phyloP scores from a whole-genome alignment of 2,888 invertebrate genomes.

The Gastracanthus pulcherrimus region DNA sequence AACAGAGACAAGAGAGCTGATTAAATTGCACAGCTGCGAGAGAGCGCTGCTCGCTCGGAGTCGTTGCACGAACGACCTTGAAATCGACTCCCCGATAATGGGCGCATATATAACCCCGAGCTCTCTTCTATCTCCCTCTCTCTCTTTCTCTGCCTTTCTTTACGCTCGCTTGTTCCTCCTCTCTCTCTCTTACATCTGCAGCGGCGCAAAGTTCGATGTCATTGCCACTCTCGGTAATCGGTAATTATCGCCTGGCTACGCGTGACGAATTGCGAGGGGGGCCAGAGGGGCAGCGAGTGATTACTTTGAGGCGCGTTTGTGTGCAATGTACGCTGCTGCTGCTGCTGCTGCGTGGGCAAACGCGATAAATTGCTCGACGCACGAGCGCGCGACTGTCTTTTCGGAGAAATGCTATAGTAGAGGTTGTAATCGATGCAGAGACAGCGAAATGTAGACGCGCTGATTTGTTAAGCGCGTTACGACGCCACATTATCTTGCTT shows the following conservation, averaged over 20 bases:
- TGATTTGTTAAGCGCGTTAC: background rate
- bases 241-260: constrained; percentile 47
- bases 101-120: constrained; percentile 34
- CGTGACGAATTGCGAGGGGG: constrained; percentile 24
- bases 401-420: constrained; percentile 6
- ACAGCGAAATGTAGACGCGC: too few relatives aligned
- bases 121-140: background rate
- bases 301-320: constrained; percentile 42
- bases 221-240: constrained; percentile 52
- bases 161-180: background rate
- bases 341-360: constrained; percentile 39
- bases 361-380: constrained; percentile 32
- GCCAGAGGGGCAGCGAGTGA: constrained; percentile 31
- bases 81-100: constrained; percentile 57
- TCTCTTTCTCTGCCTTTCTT: background rate
- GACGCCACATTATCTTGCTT: background rate
- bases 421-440: background rate
- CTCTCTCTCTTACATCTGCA: background rate
- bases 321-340: constrained; percentile 12
- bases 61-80: constrained; percentile 61
- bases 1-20: constrained; percentile 41
- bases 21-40: constrained; percentile 59
- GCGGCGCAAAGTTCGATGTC: constrained; percentile 51
- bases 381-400: constrained; percentile 2
- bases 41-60: constrained; percentile 43